phyloP scores from a whole-genome alignment of 1,140 invertebrate species.

The Calosoma granatense region DNA sequence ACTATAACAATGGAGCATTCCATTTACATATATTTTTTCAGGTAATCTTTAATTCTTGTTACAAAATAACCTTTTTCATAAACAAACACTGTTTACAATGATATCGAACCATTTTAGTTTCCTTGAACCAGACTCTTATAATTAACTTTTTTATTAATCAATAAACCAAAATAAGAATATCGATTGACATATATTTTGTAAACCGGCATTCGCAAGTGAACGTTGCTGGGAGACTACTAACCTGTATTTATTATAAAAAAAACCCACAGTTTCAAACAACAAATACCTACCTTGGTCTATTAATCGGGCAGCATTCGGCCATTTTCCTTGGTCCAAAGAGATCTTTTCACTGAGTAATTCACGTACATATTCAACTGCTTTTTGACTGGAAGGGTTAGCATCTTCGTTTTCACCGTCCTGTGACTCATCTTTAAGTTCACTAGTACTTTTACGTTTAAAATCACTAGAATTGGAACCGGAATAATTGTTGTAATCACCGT shows the following conservation, averaged over 20 bases:
- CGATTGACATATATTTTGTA: background rate
- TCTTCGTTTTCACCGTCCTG: slow-evolving; percentile 42
- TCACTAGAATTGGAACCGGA: slow-evolving; percentile 32
- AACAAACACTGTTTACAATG: too few relatives aligned
- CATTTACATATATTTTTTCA: too few relatives aligned
- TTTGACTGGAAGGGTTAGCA: slow-evolving; percentile 40
- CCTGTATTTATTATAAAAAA: too few relatives aligned
- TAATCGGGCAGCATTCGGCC: slow-evolving; percentile 55
- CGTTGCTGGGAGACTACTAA: too few relatives aligned
- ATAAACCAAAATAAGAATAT: background rate
- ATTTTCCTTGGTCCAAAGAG: slow-evolving; percentile 54
- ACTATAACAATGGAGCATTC: too few relatives aligned
- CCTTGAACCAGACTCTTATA: too few relatives aligned
- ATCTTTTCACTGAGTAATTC: slow-evolving; percentile 66
- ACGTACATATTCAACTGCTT: slow-evolving; percentile 64
- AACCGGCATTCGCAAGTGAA: background rate
- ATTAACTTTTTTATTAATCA: too few relatives aligned
- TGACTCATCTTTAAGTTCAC: slow-evolving; percentile 19
- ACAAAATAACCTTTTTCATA: too few relatives aligned
- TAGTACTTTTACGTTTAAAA: slow-evolving; percentile 40
- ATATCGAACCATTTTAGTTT: too few relatives aligned
- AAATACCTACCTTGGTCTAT: slow-evolving; percentile 58
- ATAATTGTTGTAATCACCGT: slow-evolving; percentile 23
- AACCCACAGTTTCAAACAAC: too few relatives aligned
- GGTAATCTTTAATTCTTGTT: too few relatives aligned